Evolutionary conservation across 2,888 invertebrate genomes (phyloP).

Genomic region (Lasioglossum oenotherae): DNA sequence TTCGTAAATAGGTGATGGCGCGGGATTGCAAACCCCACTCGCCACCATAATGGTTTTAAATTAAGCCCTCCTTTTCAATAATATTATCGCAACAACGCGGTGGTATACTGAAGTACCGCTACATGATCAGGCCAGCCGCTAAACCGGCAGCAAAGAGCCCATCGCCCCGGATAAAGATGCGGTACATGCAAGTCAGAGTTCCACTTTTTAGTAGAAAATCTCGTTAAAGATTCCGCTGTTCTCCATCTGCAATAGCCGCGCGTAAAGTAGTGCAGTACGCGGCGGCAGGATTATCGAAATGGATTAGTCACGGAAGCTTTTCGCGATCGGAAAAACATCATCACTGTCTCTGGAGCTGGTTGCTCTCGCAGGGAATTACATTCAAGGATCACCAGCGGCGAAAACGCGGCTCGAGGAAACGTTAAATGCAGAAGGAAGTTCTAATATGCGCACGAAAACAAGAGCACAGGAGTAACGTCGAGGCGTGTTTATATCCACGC

Average conservation of each 20-base stretch:
- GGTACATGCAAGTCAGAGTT: slow-evolving; percentile 44
- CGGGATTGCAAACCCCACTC: no score
- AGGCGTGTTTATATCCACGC: background rate
- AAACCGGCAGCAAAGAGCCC: background rate
- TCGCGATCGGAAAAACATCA: slow-evolving; percentile 1
- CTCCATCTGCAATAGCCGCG: background rate
- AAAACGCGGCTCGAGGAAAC: background rate
- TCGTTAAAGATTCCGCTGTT: slow-evolving; percentile 25
- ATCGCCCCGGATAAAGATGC: slow-evolving; percentile 20
- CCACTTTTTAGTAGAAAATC: slow-evolving; percentile 52
- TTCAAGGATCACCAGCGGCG: background rate
- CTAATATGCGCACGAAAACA: background rate
- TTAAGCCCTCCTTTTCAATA: no score
- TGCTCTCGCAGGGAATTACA: background rate
- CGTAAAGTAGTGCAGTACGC: background rate
- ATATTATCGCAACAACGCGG: background rate
- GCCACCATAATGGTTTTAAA: no score
- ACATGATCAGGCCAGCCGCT: background rate
- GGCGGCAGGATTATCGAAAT: slow-evolving; percentile 3
- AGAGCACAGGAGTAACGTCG: background rate
- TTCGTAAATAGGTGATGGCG: no score
- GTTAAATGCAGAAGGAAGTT: background rate
- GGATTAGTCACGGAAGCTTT: slow-evolving; percentile 11
- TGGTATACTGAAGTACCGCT: no score
- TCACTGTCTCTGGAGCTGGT: background rate